Evolutionary conservation across 2,113 vertebrate species (phyloP), one percentile per base, ranked within the genome.

Genomic region (Esox niger): DNA sequence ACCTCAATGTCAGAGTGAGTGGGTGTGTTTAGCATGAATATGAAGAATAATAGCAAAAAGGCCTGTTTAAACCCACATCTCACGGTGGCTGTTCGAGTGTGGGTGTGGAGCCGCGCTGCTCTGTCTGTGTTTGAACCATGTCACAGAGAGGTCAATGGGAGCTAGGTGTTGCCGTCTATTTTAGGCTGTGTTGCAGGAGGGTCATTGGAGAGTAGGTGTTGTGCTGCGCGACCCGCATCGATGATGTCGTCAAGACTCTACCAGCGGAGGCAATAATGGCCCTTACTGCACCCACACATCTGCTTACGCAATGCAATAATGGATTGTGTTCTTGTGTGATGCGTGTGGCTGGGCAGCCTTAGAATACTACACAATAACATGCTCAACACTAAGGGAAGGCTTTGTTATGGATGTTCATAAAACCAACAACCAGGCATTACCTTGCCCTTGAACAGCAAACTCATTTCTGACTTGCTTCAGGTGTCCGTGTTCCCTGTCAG

Each of bases 131-230:
- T 27, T 23, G 4, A 79, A 71, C 59, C 47, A 46, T 79, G 79
- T 77, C 73, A 85, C 35, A 6, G 25, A 9, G 17, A 20, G 62
- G 68, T 70, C 66, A 73, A n/a, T 52, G 8, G 64, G 32, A 72
- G 70, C 46, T 62, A 72, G 73, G 66, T 74, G 73, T 68, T 70
- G 55, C 46, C 74, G 76, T 35, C 64, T 49, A 78, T 79, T 80
- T 73, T 26, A 57, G 31, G 35, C 63, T 0, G 25, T 49, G 46
- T 1, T 33, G 80, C 21, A 47, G 78, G 72, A 38, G 71, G 38
- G 64, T 74, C 77, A 84, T 83, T 86, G 82, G 77, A 68, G 78
- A 61, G 79, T 62, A 58, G 69, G 74, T 74, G 85, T 70, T 76
- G 80, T 80, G 79, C 64, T 64, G 71, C 73, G 72, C 43, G 63